Evolutionary conservation across 2,797 vertebrate genomes (phyloP), one percentile per base, ranked within the genome.

Genomic region (Tenualosa thibaudeaui): DNA sequence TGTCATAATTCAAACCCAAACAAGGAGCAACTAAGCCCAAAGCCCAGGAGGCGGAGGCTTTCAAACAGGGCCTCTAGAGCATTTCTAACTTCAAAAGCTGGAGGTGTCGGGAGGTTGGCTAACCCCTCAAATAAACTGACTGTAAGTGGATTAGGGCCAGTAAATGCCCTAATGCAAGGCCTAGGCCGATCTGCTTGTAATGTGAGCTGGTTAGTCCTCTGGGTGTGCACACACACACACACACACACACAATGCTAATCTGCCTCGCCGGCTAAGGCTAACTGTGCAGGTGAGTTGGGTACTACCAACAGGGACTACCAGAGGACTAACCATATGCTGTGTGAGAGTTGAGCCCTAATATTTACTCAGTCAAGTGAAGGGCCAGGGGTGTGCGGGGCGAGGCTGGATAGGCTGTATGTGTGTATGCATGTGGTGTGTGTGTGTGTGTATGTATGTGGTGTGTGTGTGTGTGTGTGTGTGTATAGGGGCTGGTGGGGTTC

Each of bases 221-320:
- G 71, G 71, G 71, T 17, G 13, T 5, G 19, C 58, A 75, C 68
- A 75, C 68, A 75, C 68, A 43, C 31, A 75, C 26, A 71, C 31
- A 71, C 26, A 71, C 65, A 71, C 9, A 71, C 31, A 71, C 37
- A 17, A 78, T 46, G 71, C 71, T 78, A 78, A 40, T 78, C 71
- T 78, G 37, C 17, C 2, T 78, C 6, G 37, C 71, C 40, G 6
- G 19, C 71, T 78, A 46, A 46, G 6, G 71, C 71, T 78, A 81
- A 37, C 15, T 82, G 43, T 62, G 46, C 56, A 56, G 88, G 86
- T 15, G 82, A 89, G 90, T 89, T 88, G 88, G 89, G 65, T 37
- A 19, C 37, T 46, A 19, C 26, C 40, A 43, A 15, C 15, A 78
- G 40, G 40, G 40, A 40, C 31, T 31, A 31, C 31, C 31, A 31